Evolutionary conservation across 23 tunicate species (phyloP), one percentile per base, ranked within the genome.

Genomic region (Corella eumyota): DNA sequence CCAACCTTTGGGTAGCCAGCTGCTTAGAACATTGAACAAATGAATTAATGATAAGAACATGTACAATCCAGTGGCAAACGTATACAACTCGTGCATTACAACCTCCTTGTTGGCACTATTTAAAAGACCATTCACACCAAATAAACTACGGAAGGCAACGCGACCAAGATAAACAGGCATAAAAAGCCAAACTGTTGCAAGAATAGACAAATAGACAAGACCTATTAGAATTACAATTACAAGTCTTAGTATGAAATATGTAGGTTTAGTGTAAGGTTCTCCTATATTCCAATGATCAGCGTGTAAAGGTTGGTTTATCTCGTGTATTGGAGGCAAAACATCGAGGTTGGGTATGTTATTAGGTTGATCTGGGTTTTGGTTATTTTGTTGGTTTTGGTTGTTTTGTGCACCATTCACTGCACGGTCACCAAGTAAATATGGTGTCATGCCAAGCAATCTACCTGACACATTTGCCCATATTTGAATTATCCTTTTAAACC

Each of bases 41-140:
- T 64, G 83, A 5, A 61, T 58, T 23, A 47, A 37, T 4, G 36
- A 53, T 78, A 78, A 84, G 35, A 83, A 84, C 21, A 70, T 30
- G 30, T 69, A 84, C 24, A 76, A n/a, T 11, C 94, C 94, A 25
- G 70, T 40, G 21, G 82, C 70, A 5, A 74, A 67, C 32, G 78
- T 68, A 59, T 83, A 83, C 27, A 78, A 57, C 38, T 74, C 81
- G 32, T 74, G 81, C n/a, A 81, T n/a, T n/a, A 27, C 25, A 61
- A 33, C 30, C 26, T 62, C 48, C 24, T 62, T 62, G 52, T 62
- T 46, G 7, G 45, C 11, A 2, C 17, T 27, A 19, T 44, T 24
- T 6, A 70, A n/a, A 1, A 55, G 24, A 2, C 74, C 66, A 22
- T 55, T 29, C 9, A 29, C 54, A 17, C 84, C 84, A 47, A 70